Evolutionary conservation across 2,888 invertebrate species (phyloP), one percentile per base, ranked within the genome.

Genomic region (Idaea biselata): DNA sequence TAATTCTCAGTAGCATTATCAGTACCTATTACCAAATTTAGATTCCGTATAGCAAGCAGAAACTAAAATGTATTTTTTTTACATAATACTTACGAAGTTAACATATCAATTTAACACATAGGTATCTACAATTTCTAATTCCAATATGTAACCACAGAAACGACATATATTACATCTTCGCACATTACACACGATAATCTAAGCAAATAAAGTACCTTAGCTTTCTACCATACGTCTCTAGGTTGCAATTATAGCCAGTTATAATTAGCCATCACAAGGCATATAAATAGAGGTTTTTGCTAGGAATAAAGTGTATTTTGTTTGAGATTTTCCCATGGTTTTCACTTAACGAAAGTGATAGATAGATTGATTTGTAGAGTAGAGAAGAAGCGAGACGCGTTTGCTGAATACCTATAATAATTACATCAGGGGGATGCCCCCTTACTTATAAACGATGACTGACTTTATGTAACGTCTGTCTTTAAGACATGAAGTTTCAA

Each of bases 341-440:
- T 84, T 83, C 83, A 80, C 79, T 76, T 55, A 80, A 82, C 73
- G 84, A 86, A 84, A 86, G 86, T 80, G 83, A 81, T 73, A 70
- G 67, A 3, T 69, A 65, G 62, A 44, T 44, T 11, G 44, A 44
- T 44, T 44, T 44, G 44, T 44, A 14, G 14, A 14, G 44, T 44
- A 14, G 14, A 14, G 14, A 14, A 44, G 33, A 33, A 33, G 44
- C 14, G 44, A 44, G 44, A 11, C 14, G 44, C 7, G 44, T 44
- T 44, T 44, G 11, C 11, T 14, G 8, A 7, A 44, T 14, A 44
- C 25, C 25, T 25, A 25, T 5, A 25, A n/a, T 32, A 8, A 32
- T 32, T 32, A 3, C 32, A 11, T 32, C 32, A 32, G n/a, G n/a
- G n/a, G n/a, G n/a, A n/a, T n/a, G n/a, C n/a, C n/a, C n/a, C n/a